Conservation (phyloP, 64 coral and sea anemone genomes). For the Cladopsammia gracilis region DNA sequence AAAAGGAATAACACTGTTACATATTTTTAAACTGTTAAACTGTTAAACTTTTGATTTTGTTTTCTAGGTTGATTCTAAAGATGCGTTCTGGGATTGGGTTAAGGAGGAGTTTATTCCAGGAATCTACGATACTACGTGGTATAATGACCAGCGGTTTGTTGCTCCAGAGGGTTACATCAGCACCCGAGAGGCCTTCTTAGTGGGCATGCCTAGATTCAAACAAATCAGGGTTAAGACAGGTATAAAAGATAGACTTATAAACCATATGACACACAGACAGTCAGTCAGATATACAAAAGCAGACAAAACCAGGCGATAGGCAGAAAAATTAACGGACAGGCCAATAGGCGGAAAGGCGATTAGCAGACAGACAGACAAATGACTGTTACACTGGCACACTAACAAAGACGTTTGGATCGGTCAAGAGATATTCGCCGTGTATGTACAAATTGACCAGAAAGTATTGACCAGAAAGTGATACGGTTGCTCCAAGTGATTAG, state of each 20-base stretch:
- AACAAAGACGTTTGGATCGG: too few species aligned
- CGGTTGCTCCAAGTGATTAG: too few species aligned
- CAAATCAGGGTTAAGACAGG: slow-evolving; percentile 89
- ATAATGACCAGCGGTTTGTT: slow-evolving; percentile 34
- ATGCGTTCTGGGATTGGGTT: slow-evolving; percentile 78
- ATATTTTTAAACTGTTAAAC: too few species aligned
- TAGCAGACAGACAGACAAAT: too few species aligned
- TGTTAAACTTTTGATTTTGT: background rate
- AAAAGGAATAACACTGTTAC: too few species aligned
- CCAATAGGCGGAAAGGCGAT: too few species aligned
- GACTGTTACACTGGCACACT: too few species aligned
- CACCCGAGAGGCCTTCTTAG: slow-evolving; percentile 76
- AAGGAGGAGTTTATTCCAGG: slow-evolving; percentile 62
- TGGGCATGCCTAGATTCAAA: slow-evolving; percentile 92
- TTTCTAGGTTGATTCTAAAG: slow-evolving; percentile 58
- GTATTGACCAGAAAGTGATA: too few species aligned
- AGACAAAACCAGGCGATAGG: too few species aligned
- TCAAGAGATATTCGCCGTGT: too few species aligned
- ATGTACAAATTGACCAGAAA: too few species aligned
- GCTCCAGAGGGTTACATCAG: slow-evolving; percentile 80
- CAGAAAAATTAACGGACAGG: too few species aligned
- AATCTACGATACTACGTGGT: slow-evolving; percentile 82
- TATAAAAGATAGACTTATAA: background rate
- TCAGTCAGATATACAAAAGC: background rate
- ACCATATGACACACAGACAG: background rate